Conservation (phyloP, 1,140 invertebrate species). For the Drosophila takahashii region DNA sequence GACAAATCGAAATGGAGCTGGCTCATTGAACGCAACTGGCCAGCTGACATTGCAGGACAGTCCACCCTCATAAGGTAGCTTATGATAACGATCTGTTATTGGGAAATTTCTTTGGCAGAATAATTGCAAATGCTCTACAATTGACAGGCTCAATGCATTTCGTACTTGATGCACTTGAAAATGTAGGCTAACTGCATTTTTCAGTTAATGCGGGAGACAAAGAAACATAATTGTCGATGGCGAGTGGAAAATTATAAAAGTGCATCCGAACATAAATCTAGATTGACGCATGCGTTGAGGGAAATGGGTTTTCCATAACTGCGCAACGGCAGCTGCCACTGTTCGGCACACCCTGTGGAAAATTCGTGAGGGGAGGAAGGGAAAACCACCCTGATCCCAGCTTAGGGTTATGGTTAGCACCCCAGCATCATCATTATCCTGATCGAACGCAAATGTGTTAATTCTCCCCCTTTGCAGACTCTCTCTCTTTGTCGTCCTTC, state of each 20-base stretch:
- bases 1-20: slow-evolving; percentile 62
- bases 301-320: slow-evolving; percentile 48
- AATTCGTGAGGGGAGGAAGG: not conserved
- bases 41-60: slow-evolving; percentile 34
- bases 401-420: slow-evolving; percentile 12
- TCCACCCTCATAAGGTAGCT: slow-evolving; percentile 48
- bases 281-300: slow-evolving; percentile 66
- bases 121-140: slow-evolving; percentile 65
- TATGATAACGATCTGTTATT: slow-evolving; percentile 34
- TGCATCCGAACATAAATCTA: slow-evolving; percentile 56
- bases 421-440: slow-evolving; percentile 72
- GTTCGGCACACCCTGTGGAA: slow-evolving; percentile 57
- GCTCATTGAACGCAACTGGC: slow-evolving; percentile 37
- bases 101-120: slow-evolving; percentile 35
- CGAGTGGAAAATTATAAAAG: slow-evolving; percentile 76
- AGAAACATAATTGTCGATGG: slow-evolving; percentile 34
- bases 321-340: slow-evolving; percentile 70
- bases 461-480: slow-evolving; percentile 38
- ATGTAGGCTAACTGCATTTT: slow-evolving; percentile 34
- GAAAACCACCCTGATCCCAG: slow-evolving; percentile 43
- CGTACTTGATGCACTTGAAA: slow-evolving; percentile 60
- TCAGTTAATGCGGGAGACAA: slow-evolving; percentile 40
- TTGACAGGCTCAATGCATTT: slow-evolving; percentile 60
- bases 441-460: slow-evolving; percentile 73
- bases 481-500: not conserved